Conservation (phyloP, 2,113 vertebrate species). For the Bujurquina vittata region DNA sequence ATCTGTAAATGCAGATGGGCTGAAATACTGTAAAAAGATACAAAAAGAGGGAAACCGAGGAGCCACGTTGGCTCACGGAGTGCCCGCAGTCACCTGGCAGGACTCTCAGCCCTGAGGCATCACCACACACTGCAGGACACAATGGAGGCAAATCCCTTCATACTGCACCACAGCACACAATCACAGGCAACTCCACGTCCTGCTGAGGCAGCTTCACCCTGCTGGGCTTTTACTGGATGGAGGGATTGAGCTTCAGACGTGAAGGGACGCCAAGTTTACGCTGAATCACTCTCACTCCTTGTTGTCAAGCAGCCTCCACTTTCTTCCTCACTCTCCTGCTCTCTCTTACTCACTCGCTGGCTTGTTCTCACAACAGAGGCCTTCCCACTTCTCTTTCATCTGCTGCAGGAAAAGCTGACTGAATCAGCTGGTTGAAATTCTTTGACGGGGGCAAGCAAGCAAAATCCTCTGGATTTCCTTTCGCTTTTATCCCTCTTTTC, state of each 20-base stretch:
- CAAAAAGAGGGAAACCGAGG: conserved; percentile 13
- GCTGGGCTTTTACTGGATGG: background rate
- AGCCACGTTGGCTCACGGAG: background rate
- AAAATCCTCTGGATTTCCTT: conserved; percentile 6
- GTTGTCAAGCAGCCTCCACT: conserved; percentile 41
- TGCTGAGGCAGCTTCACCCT: conserved; percentile 8
- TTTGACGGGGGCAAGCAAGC: background rate
- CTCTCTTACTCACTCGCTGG: conserved; percentile 14
- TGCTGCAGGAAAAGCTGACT: conserved; percentile 30
- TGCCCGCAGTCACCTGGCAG: conserved; percentile 60
- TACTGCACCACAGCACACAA: conserved; percentile 27
- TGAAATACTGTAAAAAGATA: conserved; percentile 57
- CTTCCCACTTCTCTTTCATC: conserved; percentile 37
- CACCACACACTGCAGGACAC: background rate
- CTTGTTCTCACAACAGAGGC: conserved; percentile 6
- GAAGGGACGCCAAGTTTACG: conserved; percentile 7
- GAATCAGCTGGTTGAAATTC: conserved; percentile 51
- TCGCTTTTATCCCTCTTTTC: background rate
- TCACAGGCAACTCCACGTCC: background rate
- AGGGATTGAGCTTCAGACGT: background rate
- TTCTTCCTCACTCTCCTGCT: background rate
- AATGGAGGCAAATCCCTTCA: background rate
- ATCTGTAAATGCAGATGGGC: conserved; percentile 42
- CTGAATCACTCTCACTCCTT: conserved; percentile 51
- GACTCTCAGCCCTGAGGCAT: background rate